Base-by-base conservation (phyloP, 2,113 vertebrate species). In the Zosterops japonicus region DNA sequence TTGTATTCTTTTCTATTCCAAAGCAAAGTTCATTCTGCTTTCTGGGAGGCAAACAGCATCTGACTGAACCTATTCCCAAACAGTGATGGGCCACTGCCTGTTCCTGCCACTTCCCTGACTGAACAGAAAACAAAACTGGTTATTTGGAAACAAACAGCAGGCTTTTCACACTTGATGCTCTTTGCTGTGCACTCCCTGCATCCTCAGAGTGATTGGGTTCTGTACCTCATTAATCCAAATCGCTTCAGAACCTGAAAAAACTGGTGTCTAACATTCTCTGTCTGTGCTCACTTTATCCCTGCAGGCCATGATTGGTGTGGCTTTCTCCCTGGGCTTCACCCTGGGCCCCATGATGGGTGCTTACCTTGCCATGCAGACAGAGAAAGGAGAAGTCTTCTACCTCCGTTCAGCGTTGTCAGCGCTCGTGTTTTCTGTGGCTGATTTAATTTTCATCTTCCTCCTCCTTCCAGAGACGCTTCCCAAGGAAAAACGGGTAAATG, bases 291-390 rank as follows among this genome's bases (percentile, higher is more conserved):
- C 59, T 96, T 39, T 29, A 6, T 93, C 23, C 67, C 65, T 67
- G 33, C 95, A 99, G 99, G 99, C 99, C 11, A 99, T 99, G 98
- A 99, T 99, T 14, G 99, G 99, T 2, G 95, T 99, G 49, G 99
- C 99, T 57, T 99, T 99, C 96, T 99, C 99, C 10, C 83, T 99
- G 97, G 99, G 99, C 74, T 99, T 99, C 95, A 99, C 99, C 1
- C 50, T 99, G 72, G 99, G 99, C 19, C 99, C 99, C 24, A 97
- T 99, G 98, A 98, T 99, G 5, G 99, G 99, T 0, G 99, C 99
- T 42, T 99, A 98, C 96, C 98, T 99, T 18, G 97, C 98, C 17
- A n/a, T 97, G 82, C 96, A 97, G 70, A 69, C 89, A 8, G 97
- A 71, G 53, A 94, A 97, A 28, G 98, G 94, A 79, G 98, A 97